Percentiles rank a stretch among this genome's conserved stretches.
Conservation (phyloP, 1,140 invertebrate species). For the Papilio helenus region DNA sequence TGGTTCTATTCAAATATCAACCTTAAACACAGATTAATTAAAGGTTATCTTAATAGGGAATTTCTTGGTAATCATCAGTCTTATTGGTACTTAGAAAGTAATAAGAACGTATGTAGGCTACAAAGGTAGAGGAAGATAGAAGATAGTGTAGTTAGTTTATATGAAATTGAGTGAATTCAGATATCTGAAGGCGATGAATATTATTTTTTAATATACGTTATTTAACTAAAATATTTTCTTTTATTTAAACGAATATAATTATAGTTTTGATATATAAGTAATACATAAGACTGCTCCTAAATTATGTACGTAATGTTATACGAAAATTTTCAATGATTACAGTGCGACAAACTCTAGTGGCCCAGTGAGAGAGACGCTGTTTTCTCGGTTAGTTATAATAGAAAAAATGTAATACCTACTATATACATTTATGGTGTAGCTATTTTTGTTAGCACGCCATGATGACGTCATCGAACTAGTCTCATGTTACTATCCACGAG, state of each 20-base stretch:
- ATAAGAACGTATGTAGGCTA: no score
- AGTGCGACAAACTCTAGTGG: not conserved
- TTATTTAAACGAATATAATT: not conserved
- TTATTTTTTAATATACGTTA: not conserved
- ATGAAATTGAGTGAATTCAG: no score
- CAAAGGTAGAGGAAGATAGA: no score
- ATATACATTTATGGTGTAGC: not conserved
- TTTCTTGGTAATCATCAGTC: no score
- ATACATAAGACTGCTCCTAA: slow-evolving; percentile 35
- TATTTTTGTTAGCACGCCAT: not conserved
- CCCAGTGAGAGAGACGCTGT: not conserved
- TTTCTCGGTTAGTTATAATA: not conserved
- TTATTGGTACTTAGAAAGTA: no score
- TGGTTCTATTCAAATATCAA: no score
- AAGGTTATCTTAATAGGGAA: no score
- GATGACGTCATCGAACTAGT: not conserved
- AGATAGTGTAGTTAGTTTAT: no score
- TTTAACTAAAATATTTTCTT: not conserved
- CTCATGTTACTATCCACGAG: not conserved
- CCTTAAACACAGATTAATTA: no score
- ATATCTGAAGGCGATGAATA: no score
- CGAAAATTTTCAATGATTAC: not conserved
- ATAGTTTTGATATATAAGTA: slow-evolving; percentile 24
- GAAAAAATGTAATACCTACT: not conserved
- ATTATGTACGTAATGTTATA: slow-evolving; percentile 16